A percentile compares a stretch with the other conserved stretches of the same genome.
Evolutionary conservation across 2,797 vertebrate genomes (phyloP).

Genomic region (Morelia viridis): DNA sequence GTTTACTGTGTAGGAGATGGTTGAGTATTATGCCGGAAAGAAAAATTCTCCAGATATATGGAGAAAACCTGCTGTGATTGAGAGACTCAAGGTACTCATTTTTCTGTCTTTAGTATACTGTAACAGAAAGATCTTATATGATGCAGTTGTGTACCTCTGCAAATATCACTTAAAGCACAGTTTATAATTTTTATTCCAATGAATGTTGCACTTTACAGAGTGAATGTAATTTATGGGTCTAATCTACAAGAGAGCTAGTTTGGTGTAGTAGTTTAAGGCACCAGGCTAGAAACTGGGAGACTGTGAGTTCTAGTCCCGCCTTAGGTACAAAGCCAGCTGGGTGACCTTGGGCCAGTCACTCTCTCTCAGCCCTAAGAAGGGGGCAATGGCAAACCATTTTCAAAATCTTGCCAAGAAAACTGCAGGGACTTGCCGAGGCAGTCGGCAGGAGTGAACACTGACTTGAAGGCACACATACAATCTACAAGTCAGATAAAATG

Average conservation of each 20-base stretch:
- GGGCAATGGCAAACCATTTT: not conserved
- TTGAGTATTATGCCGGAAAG: conserved; percentile 78
- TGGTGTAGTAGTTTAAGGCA: not conserved
- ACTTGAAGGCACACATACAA: not conserved
- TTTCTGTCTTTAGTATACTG: not conserved
- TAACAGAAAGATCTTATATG: not conserved
- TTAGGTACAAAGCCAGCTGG: not conserved
- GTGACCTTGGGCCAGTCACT: not conserved
- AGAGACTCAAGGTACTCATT: conserved; percentile 84
- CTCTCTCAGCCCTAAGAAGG: not conserved
- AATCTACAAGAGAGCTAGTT: not conserved
- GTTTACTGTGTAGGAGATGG: conserved; percentile 78
- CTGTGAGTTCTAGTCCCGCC: not conserved
- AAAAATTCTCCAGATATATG: conserved; percentile 80
- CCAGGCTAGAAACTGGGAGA: not conserved
- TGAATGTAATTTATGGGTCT: not conserved
- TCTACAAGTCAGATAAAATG: not conserved
- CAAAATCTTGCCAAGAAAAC: not conserved
- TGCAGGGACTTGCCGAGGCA: not conserved
- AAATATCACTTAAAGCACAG: not conserved
- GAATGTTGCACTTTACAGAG: not conserved
- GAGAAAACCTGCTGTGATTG: conserved; percentile 81
- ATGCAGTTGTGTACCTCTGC: not conserved
- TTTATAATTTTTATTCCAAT: not conserved
- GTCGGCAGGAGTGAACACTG: not conserved